These are phyloP conservation scores for Xyrauchen texanus DNA, from an alignment of 2,113 vertebrate genomes.

Conservation along the genomic window DNA sequence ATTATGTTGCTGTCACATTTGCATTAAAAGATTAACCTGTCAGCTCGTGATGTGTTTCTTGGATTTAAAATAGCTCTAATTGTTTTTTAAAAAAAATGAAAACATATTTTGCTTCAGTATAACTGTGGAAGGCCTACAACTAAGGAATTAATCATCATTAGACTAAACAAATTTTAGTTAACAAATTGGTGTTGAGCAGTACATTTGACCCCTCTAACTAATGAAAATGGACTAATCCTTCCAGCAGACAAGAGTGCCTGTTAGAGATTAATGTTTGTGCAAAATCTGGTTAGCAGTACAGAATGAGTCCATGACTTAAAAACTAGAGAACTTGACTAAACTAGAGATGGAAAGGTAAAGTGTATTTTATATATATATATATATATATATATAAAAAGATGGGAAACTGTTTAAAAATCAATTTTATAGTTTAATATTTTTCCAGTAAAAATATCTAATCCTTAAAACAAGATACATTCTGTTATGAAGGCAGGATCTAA, in stretches of 20 bases:
- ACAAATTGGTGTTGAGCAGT: conserved; percentile 61
- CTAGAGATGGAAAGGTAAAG: neutral
- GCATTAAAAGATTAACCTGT: conserved; percentile 49
- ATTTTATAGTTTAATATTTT: too few relatives aligned
- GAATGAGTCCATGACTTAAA: conserved; percentile 5
- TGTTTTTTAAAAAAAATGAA: conserved; percentile 6
- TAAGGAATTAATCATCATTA: conserved; percentile 65
- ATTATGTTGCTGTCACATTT: conserved; percentile 40
- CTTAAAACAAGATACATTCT: too few relatives aligned
- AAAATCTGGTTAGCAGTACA: conserved; percentile 61
- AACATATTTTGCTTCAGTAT: conserved; percentile 38
- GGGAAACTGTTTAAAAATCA: neutral
- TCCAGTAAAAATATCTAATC: too few relatives aligned
- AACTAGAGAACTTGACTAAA: conserved; percentile 4
- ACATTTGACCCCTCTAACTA: conserved; percentile 59
- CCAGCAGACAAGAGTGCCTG: conserved; percentile 39
- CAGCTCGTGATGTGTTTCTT: conserved; percentile 23
- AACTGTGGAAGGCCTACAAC: conserved; percentile 22
- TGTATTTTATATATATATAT: conserved; percentile 12
- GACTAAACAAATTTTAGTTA: conserved; percentile 59
- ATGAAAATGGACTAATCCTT: conserved; percentile 67
- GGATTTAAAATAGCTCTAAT: conserved; percentile 46
- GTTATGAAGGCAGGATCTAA: too few relatives aligned
- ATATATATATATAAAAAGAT: neutral
- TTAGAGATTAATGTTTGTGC: conserved; percentile 62